Conservation (phyloP, 2,797 vertebrate species). For the Gadopsis bispinosus region DNA sequence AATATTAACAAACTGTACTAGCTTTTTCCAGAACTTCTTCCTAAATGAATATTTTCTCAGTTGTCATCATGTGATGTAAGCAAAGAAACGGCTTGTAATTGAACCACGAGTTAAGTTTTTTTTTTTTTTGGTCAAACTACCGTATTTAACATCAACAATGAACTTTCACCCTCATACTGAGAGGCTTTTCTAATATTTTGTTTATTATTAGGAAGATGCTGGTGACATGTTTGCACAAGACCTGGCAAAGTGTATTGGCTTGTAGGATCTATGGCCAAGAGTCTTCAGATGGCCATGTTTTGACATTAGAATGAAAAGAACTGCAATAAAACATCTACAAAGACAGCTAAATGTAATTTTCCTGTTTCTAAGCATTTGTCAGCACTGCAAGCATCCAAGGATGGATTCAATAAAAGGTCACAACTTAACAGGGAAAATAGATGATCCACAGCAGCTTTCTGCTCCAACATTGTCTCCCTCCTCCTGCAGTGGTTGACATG, state of each 20-base stretch:
- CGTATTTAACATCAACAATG: not conserved
- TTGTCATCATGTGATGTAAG: not conserved
- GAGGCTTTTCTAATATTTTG: not conserved
- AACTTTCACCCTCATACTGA: not conserved
- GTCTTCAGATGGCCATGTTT: slow-evolving; percentile 6
- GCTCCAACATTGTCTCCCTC: slow-evolving; percentile 2
- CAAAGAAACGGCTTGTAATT: not conserved
- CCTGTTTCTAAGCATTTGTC: slow-evolving; percentile 16
- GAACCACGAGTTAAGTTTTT: not conserved
- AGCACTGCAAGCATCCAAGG: slow-evolving; percentile 7
- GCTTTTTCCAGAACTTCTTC: not conserved
- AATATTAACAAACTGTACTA: not conserved
- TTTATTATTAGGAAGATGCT: not conserved
- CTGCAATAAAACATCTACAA: slow-evolving; percentile 2
- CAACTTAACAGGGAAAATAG: slow-evolving; percentile 18
- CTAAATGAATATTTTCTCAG: not conserved
- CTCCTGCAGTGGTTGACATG: slow-evolving; percentile 25
- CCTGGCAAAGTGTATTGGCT: not conserved
- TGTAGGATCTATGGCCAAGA: not conserved
- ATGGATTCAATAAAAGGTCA: slow-evolving; percentile 43
- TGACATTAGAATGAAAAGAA: slow-evolving; percentile 14
- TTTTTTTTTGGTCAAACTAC: not conserved
- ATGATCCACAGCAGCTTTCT: slow-evolving; percentile 29
- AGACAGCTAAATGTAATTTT: slow-evolving; percentile 24
- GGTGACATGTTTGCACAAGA: not conserved